A percentile compares a stretch with the other conserved stretches of the same genome.
These are phyloP conservation scores for Numenius phaeopus DNA, from an alignment of 2,797 vertebrate genomes.

Conservation along the genomic window DNA sequence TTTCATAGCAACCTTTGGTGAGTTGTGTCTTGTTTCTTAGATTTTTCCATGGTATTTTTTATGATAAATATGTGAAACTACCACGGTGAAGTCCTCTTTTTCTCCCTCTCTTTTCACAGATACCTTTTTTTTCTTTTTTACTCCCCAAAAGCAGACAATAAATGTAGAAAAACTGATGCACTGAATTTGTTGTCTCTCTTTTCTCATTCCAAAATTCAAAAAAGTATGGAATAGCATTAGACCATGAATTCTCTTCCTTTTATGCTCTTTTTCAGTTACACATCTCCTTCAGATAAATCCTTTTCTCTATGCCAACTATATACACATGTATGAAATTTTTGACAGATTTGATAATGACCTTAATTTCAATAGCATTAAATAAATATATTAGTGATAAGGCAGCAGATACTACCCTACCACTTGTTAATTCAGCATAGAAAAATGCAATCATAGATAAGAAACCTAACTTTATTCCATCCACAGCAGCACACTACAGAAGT, in stretches of 20 bases:
- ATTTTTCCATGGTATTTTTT: not conserved
- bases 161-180: not conserved
- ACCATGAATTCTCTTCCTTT: not conserved
- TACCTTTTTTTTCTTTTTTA: not conserved
- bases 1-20: not conserved
- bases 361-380: not conserved
- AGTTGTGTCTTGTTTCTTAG: not conserved
- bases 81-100: not conserved
- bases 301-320: not conserved
- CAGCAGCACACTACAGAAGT: not conserved
- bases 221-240: not conserved
- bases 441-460: conserved; percentile 33
- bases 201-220: not conserved
- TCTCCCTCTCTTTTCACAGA: not conserved
- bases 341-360: not conserved
- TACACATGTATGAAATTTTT: not conserved
- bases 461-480: not conserved
- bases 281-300: not conserved
- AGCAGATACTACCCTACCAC: not conserved
- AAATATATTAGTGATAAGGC: not conserved
- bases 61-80: not conserved
- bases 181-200: not conserved
- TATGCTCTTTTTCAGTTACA: not conserved
- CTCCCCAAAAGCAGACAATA: not conserved
- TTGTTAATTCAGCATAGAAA: not conserved